These are phyloP conservation scores for Calephelis nemesis DNA, from an alignment of 1,140 invertebrate genomes.

Conservation along the genomic window DNA sequence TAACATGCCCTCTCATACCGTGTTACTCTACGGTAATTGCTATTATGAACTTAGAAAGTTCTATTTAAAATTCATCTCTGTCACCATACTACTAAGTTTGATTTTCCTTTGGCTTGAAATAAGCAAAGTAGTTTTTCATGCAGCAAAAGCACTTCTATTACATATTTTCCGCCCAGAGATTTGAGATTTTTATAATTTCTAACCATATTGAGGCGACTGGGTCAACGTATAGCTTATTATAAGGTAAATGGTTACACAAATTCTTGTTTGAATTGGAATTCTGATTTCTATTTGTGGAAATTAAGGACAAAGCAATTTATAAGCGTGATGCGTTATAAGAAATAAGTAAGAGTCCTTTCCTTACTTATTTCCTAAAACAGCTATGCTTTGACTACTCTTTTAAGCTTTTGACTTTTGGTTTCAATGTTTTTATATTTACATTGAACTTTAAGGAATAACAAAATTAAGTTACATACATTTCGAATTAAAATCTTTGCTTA, in stretches of 20 bases:
- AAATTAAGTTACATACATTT: no score
- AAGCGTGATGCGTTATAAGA: no score
- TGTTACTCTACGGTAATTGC: slow-evolving; percentile 42
- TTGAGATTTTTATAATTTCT: slow-evolving; percentile 30
- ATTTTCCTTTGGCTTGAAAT: slow-evolving; percentile 6
- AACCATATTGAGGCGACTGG: slow-evolving; percentile 20
- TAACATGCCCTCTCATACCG: slow-evolving; percentile 38
- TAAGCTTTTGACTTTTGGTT: no score
- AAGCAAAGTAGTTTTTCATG: slow-evolving; percentile 23
- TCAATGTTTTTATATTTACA: no score
- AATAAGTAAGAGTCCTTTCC: no score
- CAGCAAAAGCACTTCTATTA: slow-evolving; percentile 23
- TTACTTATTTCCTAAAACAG: no score
- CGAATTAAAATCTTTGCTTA: no score
- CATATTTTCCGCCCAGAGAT: slow-evolving; percentile 30
- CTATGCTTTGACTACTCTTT: no score
- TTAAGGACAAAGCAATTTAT: no score
- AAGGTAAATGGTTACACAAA: not conserved
- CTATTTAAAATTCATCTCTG: slow-evolving; percentile 30
- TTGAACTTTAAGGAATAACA: no score
- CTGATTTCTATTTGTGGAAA: not conserved
- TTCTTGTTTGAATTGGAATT: not conserved
- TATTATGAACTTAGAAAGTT: slow-evolving; percentile 37
- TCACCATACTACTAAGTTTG: not conserved
- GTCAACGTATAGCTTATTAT: slow-evolving; percentile 20